phyloP scores from a whole-genome alignment of 2,113 vertebrate genomes.

The Catagonus wagneri region DNA sequence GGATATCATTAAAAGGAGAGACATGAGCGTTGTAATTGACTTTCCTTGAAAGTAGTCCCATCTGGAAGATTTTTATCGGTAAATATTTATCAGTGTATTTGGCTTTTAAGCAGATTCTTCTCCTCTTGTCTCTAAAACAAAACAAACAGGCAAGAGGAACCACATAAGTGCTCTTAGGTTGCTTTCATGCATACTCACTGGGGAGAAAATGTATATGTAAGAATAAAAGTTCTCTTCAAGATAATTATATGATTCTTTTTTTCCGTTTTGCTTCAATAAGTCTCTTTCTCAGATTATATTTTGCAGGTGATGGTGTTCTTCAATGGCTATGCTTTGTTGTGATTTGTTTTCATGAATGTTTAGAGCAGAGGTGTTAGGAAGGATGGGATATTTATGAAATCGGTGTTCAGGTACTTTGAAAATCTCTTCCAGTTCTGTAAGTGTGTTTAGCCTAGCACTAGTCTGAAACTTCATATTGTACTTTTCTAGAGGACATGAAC shows the following conservation, averaged over 20 bases:
- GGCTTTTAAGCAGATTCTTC: slow-evolving; percentile 59
- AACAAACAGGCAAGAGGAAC: slow-evolving; percentile 50
- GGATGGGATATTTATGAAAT: not conserved
- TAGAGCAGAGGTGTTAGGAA: not conserved
- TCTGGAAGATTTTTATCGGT: slow-evolving; percentile 78
- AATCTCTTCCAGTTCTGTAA: not conserved
- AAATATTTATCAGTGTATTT: slow-evolving; percentile 73
- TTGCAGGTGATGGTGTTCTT: not conserved
- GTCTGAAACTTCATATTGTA: not conserved
- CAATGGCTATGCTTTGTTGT: not conserved
- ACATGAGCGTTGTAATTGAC: slow-evolving; percentile 71
- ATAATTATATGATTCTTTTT: not conserved
- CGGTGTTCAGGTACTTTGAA: not conserved
- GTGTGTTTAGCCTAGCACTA: not conserved
- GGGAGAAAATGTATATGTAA: slow-evolving; percentile 53
- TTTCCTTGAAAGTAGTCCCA: slow-evolving; percentile 71
- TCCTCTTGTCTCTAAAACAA: slow-evolving; percentile 59
- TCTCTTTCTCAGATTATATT: not conserved
- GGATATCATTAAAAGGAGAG: slow-evolving; percentile 72
- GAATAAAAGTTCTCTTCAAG: not conserved
- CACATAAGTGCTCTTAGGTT: not conserved
- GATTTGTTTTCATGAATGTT: not conserved
- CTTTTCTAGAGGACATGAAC: slow-evolving; percentile 32
- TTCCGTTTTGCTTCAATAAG: not conserved
- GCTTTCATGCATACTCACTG: not conserved